A percentile compares a stretch with the other conserved stretches of the same genome.
phyloP scores from a whole-genome alignment of 2,113 vertebrate genomes.

The Tursiops truncatus region DNA sequence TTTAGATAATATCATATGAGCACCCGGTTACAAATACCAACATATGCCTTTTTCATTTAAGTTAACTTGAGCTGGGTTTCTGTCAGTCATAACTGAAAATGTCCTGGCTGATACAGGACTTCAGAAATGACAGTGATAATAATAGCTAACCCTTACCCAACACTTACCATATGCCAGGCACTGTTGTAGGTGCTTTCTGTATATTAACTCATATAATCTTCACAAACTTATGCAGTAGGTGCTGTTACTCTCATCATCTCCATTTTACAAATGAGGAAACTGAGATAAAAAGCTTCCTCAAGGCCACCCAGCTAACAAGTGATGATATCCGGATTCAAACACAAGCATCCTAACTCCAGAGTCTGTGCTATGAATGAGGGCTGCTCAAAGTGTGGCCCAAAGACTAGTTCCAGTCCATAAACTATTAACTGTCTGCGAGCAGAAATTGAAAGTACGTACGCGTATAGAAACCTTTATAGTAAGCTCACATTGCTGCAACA shows the following conservation, averaged over 20 bases:
- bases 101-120: background rate
- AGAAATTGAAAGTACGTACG: background rate
- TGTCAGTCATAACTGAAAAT: background rate
- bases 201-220: background rate
- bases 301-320: background rate
- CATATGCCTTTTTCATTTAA: background rate
- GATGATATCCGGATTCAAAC: background rate
- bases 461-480: background rate
- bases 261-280: constrained; percentile 35
- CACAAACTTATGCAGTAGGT: background rate
- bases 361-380: background rate
- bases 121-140: background rate
- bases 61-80: background rate
- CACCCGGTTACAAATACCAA: background rate
- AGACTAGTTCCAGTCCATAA: background rate
- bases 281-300: background rate
- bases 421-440: background rate
- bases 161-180: background rate
- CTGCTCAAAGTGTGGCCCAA: background rate
- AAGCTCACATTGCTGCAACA: background rate
- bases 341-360: background rate
- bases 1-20: background rate
- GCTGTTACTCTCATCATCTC: background rate
- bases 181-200: background rate
- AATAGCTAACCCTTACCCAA: background rate